phyloP scores from a whole-genome alignment of 2,888 invertebrate species.

The Caenorhabditis sp. region DNA sequence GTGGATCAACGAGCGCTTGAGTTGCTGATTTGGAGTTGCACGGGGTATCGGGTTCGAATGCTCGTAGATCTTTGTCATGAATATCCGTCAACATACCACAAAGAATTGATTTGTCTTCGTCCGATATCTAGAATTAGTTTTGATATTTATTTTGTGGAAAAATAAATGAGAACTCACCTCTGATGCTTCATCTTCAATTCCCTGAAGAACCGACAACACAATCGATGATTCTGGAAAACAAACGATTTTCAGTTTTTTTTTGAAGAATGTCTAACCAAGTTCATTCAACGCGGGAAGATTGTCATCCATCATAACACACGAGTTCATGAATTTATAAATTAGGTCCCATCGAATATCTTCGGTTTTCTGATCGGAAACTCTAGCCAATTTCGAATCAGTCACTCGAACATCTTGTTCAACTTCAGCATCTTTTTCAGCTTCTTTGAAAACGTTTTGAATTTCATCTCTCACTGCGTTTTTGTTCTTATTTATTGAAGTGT shows the following conservation, averaged over 20 bases:
- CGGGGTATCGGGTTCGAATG: conserved; percentile 32
- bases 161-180: neutral
- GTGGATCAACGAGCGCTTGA: conserved; percentile 33
- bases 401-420: conserved; percentile 3
- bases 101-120: conserved; percentile 22
- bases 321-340: conserved; percentile 28
- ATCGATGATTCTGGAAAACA: conserved; percentile 38
- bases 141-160: neutral
- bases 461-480: conserved; percentile 15
- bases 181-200: conserved; percentile 39
- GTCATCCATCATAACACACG: conserved; percentile 6
- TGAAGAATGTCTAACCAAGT: conserved; percentile 15
- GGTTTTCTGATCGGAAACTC: neutral
- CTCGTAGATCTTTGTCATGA: conserved; percentile 13
- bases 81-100: conserved; percentile 20
- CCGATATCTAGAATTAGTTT: conserved; percentile 3
- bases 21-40: conserved; percentile 1
- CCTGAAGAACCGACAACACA: conserved; percentile 30
- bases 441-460: neutral
- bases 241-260: neutral
- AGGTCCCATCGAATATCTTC: conserved; percentile 23
- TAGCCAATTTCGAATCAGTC: conserved; percentile 8
- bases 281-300: conserved; percentile 34
- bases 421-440: neutral
- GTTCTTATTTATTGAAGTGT: conserved; percentile 6